These are phyloP conservation scores for Drosophila crucigera DNA, from an alignment of 2,888 invertebrate genomes.

Conservation along the genomic window DNA sequence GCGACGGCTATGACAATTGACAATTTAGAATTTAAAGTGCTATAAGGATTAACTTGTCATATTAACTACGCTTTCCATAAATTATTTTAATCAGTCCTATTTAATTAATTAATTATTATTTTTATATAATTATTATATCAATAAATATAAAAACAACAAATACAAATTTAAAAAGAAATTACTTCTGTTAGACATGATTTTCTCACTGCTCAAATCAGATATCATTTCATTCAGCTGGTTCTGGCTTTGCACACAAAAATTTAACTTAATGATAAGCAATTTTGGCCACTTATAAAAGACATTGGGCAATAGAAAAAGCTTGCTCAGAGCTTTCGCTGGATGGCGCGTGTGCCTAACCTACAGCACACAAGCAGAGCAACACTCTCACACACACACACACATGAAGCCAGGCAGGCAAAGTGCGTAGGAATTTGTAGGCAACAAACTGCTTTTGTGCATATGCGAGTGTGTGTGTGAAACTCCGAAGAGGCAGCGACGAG, in stretches of 20 bases:
- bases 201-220: background rate
- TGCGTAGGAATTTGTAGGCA: slow-evolving; percentile 75
- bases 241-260: background rate
- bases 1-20: slow-evolving; percentile 35
- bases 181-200: background rate
- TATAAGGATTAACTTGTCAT: background rate
- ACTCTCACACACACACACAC: slow-evolving; percentile 20
- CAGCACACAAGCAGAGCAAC: slow-evolving; percentile 45
- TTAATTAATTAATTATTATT: background rate
- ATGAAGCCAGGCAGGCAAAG: slow-evolving; percentile 25
- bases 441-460: slow-evolving; percentile 47
- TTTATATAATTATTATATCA: background rate
- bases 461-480: slow-evolving; percentile 45
- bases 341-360: slow-evolving; percentile 76
- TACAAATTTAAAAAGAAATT: background rate
- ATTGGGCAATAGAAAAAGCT: slow-evolving; percentile 54
- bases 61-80: background rate
- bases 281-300: slow-evolving; percentile 14
- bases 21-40: slow-evolving; percentile 63
- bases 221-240: background rate
- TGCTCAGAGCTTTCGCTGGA: slow-evolving; percentile 51
- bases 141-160: background rate
- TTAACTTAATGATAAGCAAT: background rate
- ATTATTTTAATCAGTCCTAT: background rate
- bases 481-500: slow-evolving; percentile 60